Evolutionary conservation across 1,140 invertebrate genomes (phyloP).

Genomic region (Rhyacophila brunnea): DNA sequence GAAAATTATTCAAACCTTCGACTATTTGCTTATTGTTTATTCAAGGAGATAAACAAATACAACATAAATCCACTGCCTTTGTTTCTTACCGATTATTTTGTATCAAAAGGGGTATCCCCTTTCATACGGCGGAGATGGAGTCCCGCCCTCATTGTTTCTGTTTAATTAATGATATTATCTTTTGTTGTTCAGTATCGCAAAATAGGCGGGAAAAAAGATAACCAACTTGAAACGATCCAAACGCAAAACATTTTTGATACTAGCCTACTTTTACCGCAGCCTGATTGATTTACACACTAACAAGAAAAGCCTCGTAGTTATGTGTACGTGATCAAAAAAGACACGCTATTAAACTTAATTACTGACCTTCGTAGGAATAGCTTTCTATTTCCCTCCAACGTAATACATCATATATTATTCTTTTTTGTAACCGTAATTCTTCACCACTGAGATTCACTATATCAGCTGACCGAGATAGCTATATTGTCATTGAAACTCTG

Average conservation of each 20-base stretch:
- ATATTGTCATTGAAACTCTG: no score
- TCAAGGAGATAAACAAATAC: constrained; percentile 31
- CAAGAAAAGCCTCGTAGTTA: neutral
- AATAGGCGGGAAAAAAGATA: constrained; percentile 24
- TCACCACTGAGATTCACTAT: no score
- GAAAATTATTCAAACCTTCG: constrained; percentile 4
- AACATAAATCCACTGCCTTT: constrained; percentile 21
- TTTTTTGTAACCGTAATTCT: no score
- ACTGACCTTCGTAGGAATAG: no score
- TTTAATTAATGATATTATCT: constrained; percentile 36
- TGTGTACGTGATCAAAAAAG: no score
- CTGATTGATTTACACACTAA: constrained; percentile 18
- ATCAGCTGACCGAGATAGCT: no score
- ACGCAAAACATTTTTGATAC: constrained; percentile 14
- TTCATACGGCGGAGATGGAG: constrained; percentile 22
- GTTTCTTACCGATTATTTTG: constrained; percentile 26
- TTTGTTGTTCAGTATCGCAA: constrained; percentile 25
- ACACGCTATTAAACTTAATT: no score
- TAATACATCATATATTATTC: no score
- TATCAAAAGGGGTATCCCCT: constrained; percentile 26
- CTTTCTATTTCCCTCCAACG: no score
- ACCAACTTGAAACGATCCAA: constrained; percentile 6
- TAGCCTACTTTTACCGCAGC: constrained; percentile 5
- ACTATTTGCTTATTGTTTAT: constrained; percentile 27
- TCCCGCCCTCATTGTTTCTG: constrained; percentile 31